phyloP scores from a whole-genome alignment of 2,888 invertebrate genomes.

The Ligdia adustata region DNA sequence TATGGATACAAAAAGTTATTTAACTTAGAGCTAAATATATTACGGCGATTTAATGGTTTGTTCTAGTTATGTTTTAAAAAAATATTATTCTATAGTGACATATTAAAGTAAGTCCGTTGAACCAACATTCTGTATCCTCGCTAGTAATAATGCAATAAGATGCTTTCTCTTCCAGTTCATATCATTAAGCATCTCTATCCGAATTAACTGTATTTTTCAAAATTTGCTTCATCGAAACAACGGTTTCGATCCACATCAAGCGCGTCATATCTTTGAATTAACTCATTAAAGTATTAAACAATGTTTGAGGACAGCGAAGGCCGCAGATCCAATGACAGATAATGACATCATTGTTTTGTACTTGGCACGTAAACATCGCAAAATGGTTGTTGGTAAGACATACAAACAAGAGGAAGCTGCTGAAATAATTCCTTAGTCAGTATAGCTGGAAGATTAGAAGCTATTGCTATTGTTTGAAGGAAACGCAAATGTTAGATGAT shows the following conservation, averaged over 20 bases:
- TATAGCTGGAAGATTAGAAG: slow-evolving; percentile 11
- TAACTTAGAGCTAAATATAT: too few relatives aligned
- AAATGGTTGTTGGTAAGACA: slow-evolving; percentile 11
- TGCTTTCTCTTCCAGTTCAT: too few relatives aligned
- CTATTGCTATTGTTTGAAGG: slow-evolving; percentile 15
- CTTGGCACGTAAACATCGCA: slow-evolving; percentile 15
- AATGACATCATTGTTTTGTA: slow-evolving; percentile 28
- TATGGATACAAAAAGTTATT: too few relatives aligned
- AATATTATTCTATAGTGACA: too few relatives aligned
- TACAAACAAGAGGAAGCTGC: slow-evolving; percentile 14
- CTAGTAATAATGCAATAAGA: too few relatives aligned
- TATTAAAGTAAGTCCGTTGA: too few relatives aligned
- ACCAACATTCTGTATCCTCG: too few relatives aligned
- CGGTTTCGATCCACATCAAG: slow-evolving; percentile 2
- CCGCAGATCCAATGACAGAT: slow-evolving; percentile 2
- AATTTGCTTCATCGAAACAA: background rate
- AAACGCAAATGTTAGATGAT: slow-evolving; percentile 1
- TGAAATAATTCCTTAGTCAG: slow-evolving; percentile 19
- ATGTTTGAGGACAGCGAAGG: slow-evolving; percentile 23
- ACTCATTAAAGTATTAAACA: slow-evolving; percentile 19
- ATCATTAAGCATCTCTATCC: too few relatives aligned
- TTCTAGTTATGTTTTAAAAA: too few relatives aligned
- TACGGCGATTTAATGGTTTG: too few relatives aligned
- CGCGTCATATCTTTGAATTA: slow-evolving; percentile 10
- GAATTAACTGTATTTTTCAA: too few relatives aligned